These are phyloP conservation scores for Lycaon pictus DNA, from an alignment of 2,113 vertebrate species.

Conservation along the genomic window DNA sequence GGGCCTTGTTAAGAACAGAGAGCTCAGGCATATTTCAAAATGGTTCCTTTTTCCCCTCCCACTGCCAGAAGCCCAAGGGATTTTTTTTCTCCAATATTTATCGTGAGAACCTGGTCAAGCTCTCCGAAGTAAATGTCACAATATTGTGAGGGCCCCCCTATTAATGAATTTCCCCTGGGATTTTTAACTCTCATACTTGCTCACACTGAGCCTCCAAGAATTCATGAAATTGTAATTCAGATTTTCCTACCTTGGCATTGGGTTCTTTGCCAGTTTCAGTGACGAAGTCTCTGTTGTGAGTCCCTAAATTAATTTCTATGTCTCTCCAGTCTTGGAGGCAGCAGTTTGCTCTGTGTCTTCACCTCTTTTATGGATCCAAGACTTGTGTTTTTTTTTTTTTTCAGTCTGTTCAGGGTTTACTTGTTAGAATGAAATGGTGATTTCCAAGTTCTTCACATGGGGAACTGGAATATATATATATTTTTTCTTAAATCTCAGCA, in stretches of 20 bases:
- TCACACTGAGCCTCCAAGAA: neutral
- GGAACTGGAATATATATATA: no score
- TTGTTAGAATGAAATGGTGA: neutral
- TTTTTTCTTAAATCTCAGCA: constrained; percentile 8
- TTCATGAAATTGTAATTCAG: neutral
- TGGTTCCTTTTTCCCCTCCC: neutral
- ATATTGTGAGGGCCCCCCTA: neutral
- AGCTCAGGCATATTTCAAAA: neutral
- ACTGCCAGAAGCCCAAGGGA: neutral
- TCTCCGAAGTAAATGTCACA: neutral
- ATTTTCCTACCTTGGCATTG: neutral
- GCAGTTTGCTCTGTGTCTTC: neutral
- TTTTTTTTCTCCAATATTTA: constrained; percentile 7
- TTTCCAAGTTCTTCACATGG: no score
- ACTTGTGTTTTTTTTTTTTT: neutral
- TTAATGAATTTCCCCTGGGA: neutral
- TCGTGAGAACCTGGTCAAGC: neutral
- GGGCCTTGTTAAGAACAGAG: neutral
- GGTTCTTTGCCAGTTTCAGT: neutral
- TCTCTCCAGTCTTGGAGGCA: neutral
- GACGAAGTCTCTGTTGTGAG: neutral
- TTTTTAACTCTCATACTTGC: neutral
- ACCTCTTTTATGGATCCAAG: neutral
- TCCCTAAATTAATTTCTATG: neutral
- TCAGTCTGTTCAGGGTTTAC: neutral